A percentile compares a stretch with the other conserved stretches of the same genome.
These are phyloP conservation scores for Epistrophe eligans DNA, from an alignment of 2,888 invertebrate species.

Conservation along the genomic window DNA sequence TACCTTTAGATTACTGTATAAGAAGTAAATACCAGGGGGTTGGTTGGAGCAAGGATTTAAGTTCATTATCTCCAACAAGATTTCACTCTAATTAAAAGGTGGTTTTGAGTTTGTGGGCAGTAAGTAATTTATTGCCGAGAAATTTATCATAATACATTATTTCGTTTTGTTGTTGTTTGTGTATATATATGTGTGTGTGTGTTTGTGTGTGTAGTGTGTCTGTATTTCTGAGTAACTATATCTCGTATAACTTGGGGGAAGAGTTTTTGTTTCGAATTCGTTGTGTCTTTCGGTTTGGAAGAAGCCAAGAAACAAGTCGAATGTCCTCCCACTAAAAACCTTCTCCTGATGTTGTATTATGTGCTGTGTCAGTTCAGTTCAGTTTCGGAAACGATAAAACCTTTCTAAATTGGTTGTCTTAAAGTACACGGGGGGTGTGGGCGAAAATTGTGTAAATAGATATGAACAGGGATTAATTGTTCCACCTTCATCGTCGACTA, in stretches of 20 bases:
- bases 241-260: slow-evolving; percentile 1
- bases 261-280: slow-evolving; percentile 52
- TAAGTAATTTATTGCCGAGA: slow-evolving; percentile 78
- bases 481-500: slow-evolving; percentile 67
- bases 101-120: slow-evolving; percentile 78
- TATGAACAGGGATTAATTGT: slow-evolving; percentile 74
- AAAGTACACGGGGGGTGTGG: slow-evolving; percentile 28
- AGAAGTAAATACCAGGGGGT: background rate
- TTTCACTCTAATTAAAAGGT: slow-evolving; percentile 78
- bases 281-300: slow-evolving; percentile 47
- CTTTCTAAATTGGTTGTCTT: slow-evolving; percentile 69
- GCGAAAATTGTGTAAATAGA: slow-evolving; percentile 65
- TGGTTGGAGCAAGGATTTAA: slow-evolving; percentile 76
- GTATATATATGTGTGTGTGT: background rate
- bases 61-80: slow-evolving; percentile 78
- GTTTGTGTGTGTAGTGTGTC: background rate
- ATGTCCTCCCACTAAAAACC: slow-evolving; percentile 19
- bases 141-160: slow-evolving; percentile 77
- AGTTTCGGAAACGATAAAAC: slow-evolving; percentile 65
- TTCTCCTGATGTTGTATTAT: slow-evolving; percentile 33
- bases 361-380: slow-evolving; percentile 45
- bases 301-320: slow-evolving; percentile 39
- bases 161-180: slow-evolving; percentile 18
- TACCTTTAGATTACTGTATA: background rate
- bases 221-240: background rate